Conservation (phyloP, 92 coral and sea anemone species). For the Porites cylindrica region DNA sequence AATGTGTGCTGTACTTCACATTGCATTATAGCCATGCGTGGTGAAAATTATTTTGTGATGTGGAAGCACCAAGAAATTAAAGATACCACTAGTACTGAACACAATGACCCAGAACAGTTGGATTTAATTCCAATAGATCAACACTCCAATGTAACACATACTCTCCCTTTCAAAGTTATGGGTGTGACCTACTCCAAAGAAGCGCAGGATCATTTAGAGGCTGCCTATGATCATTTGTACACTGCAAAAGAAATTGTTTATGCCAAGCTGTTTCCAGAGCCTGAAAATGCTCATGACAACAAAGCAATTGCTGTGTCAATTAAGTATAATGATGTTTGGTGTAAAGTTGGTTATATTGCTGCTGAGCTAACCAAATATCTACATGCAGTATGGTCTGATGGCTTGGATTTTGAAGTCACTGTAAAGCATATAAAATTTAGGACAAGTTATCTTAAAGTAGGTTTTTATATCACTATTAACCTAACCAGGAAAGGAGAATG, state of each 20-base stretch:
- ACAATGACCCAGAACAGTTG: constrained; percentile 3
- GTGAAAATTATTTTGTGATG: background rate
- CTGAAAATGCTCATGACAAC: constrained; percentile 1
- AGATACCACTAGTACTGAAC: constrained; percentile 7
- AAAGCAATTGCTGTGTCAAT: background rate
- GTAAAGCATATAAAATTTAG: constrained; percentile 27
- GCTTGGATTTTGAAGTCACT: too few species aligned
- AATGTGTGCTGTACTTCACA: constrained; percentile 27
- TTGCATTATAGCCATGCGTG: background rate
- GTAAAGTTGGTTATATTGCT: constrained; percentile 62
- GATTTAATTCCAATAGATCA: constrained; percentile 6
- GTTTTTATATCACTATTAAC: constrained; percentile 5
- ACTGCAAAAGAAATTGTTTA: background rate
- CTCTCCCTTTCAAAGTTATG: background rate
- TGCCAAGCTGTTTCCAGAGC: constrained; percentile 3
- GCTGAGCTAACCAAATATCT: constrained; percentile 51
- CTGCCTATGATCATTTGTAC: too few species aligned
- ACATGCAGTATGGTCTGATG: too few species aligned
- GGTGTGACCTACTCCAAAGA: too few species aligned
- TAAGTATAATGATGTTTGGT: constrained; percentile 6
- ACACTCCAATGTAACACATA: background rate
- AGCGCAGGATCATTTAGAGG: too few species aligned
- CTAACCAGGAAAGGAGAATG: constrained; percentile 16
- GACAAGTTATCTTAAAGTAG: background rate
- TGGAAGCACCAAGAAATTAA: background rate